Conservation (phyloP, 2,888 invertebrate species). For the Drosophila lacicola region DNA sequence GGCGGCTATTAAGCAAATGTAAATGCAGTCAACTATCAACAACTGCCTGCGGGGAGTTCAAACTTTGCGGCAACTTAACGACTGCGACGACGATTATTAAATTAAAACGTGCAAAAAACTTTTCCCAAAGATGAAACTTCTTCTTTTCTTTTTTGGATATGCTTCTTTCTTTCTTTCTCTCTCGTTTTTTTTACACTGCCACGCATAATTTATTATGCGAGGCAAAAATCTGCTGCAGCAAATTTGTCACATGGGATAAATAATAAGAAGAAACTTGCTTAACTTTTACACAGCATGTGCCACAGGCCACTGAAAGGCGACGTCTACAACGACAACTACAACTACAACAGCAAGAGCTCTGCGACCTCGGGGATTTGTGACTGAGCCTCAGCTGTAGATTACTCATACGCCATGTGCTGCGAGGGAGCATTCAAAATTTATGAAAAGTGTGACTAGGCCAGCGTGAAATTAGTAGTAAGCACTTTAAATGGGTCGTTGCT, state of each 20-base stretch:
- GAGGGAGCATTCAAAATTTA: slow-evolving; percentile 23
- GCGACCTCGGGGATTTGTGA: slow-evolving; percentile 55
- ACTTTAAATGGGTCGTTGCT: slow-evolving; percentile 20
- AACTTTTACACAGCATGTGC: slow-evolving; percentile 58
- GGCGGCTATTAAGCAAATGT: slow-evolving; percentile 59
- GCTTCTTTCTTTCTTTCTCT: slow-evolving; percentile 17
- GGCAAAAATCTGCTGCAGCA: slow-evolving; percentile 69
- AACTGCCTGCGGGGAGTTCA: slow-evolving; percentile 10
- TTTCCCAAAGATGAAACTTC: slow-evolving; percentile 35
- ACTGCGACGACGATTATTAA: slow-evolving; percentile 76
- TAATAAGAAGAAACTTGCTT: slow-evolving; percentile 65
- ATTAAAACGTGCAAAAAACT: slow-evolving; percentile 78
- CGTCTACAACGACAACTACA: slow-evolving; percentile 11
- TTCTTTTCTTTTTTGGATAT: slow-evolving; percentile 7
- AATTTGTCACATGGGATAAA: slow-evolving; percentile 83
- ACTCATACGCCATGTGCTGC: slow-evolving; percentile 65
- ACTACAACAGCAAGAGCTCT: slow-evolving; percentile 13
- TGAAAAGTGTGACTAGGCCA: slow-evolving; percentile 54
- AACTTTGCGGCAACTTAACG: slow-evolving; percentile 62
- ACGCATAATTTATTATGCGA: slow-evolving; percentile 68
- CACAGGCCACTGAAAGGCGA: slow-evolving; percentile 13
- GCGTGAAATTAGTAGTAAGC: slow-evolving; percentile 65
- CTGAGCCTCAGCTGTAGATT: slow-evolving; percentile 52
- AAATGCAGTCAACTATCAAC: slow-evolving; percentile 46
- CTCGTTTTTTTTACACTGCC: slow-evolving; percentile 25